phyloP scores from a whole-genome alignment of 2,113 vertebrate species.

The Paracanthobrama guichenoti region DNA sequence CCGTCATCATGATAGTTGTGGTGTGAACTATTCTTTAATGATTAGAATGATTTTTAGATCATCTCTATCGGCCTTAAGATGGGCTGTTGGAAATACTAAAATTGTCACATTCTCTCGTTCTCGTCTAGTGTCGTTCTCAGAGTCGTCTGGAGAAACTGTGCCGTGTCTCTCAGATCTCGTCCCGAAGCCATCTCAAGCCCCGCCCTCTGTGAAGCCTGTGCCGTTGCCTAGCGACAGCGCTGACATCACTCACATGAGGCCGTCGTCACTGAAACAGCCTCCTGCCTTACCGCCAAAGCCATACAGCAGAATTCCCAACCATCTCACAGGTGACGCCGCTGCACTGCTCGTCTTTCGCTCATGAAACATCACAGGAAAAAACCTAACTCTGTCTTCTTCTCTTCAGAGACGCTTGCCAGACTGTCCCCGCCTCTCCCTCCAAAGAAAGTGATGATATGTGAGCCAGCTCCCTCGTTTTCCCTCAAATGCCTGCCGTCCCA shows the following conservation, averaged over 20 bases:
- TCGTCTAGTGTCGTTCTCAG: constrained; percentile 74
- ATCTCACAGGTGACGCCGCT: constrained; percentile 79
- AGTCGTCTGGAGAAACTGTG: constrained; percentile 78
- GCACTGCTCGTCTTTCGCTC: rapidly evolving
- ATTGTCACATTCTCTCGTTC: constrained; percentile 8
- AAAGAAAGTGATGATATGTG: constrained; percentile 99
- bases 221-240: constrained; percentile 81
- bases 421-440: constrained; percentile 97
- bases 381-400: not conserved
- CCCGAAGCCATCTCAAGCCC: constrained; percentile 82
- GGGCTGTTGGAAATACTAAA: not conserved
- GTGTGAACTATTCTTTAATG: no score
- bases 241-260: constrained; percentile 85
- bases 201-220: constrained; percentile 83
- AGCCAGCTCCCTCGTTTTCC: constrained; percentile 81
- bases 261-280: constrained; percentile 90
- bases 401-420: constrained; percentile 85
- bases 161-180: constrained; percentile 82
- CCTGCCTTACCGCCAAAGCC: constrained; percentile 96
- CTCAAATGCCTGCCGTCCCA: constrained; percentile 86
- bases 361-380: not conserved
- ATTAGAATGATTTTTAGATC: no score
- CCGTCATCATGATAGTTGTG: no score
- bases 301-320: constrained; percentile 90
- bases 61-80: no score